phyloP scores from a whole-genome alignment of 2,113 vertebrate genomes.

The Coptodon bakossiorum region DNA sequence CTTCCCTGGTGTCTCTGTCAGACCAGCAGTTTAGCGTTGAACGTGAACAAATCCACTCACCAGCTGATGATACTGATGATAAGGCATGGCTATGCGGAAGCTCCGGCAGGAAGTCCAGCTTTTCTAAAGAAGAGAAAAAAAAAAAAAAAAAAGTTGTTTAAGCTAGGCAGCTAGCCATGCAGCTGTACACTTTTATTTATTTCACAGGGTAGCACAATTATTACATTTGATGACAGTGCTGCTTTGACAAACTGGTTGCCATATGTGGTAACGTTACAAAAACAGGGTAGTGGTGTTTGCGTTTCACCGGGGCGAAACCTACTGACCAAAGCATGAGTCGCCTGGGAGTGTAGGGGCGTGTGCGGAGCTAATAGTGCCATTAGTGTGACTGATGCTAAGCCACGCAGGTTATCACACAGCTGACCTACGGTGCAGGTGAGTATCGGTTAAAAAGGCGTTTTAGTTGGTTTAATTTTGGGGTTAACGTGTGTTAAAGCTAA shows the following conservation, averaged over 20 bases:
- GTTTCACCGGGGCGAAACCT: not conserved
- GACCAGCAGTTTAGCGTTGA: not conserved
- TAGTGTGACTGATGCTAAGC: not conserved
- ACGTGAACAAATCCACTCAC: not conserved
- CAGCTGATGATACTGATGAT: slow-evolving; percentile 23
- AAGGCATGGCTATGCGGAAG: slow-evolving; percentile 56
- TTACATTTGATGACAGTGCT: not conserved
- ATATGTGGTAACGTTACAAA: not conserved
- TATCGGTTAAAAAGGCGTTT: not conserved
- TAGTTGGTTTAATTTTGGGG: not conserved
- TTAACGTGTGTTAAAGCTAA: not conserved
- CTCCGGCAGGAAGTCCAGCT: slow-evolving; percentile 43
- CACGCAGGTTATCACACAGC: not conserved
- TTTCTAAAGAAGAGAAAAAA: not conserved
- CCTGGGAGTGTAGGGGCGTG: not conserved
- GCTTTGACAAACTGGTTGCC: not conserved
- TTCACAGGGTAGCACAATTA: not conserved
- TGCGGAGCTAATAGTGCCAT: not conserved
- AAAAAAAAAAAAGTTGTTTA: not conserved
- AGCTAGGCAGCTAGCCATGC: not conserved
- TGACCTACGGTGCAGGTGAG: not conserved
- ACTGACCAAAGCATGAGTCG: not conserved
- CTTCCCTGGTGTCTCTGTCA: not conserved
- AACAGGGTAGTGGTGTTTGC: not conserved
- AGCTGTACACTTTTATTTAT: not conserved